Evolutionary conservation across 2,888 invertebrate genomes (phyloP).

Genomic region (Oxyteleia sp.): DNA sequence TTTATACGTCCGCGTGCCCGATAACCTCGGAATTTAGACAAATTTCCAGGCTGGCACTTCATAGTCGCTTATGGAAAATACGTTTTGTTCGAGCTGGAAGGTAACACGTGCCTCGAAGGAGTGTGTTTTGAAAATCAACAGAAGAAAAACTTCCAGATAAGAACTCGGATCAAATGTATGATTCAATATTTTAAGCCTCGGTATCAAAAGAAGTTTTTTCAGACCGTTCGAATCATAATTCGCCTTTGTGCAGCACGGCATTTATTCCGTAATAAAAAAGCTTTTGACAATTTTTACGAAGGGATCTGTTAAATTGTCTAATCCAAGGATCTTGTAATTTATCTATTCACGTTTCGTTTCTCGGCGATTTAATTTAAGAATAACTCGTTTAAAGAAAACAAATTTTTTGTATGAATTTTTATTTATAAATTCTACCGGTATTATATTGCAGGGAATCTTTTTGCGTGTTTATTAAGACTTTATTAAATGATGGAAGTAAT

Average conservation of each 20-base stretch:
- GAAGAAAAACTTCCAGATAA: constrained; percentile 42
- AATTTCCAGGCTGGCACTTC: constrained; percentile 48
- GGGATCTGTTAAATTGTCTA: neutral
- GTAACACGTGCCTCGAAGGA: constrained; percentile 40
- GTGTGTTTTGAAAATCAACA: constrained; percentile 54
- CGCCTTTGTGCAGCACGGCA: neutral
- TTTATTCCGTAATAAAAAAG: neutral
- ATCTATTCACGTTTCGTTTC: too few species aligned
- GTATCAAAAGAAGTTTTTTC: constrained; percentile 26
- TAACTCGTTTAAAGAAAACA: too few species aligned
- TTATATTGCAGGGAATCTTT: constrained; percentile 4
- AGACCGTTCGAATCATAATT: constrained; percentile 16
- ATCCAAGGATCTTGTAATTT: neutral
- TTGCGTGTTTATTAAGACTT: constrained; percentile 37
- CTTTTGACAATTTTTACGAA: neutral
- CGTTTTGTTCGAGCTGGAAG: constrained; percentile 19
- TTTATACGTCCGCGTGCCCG: constrained; percentile 25
- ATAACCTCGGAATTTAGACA: constrained; percentile 52
- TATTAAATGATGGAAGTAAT: constrained; percentile 57
- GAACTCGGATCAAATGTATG: constrained; percentile 37
- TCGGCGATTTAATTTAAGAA: too few species aligned
- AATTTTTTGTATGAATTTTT: too few species aligned
- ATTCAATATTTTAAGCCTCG: constrained; percentile 49
- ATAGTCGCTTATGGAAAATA: constrained; percentile 31
- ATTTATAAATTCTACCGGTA: constrained; percentile 14